These are phyloP conservation scores for Garrulus glandarius DNA, from an alignment of 2,797 vertebrate species.

Conservation along the genomic window DNA sequence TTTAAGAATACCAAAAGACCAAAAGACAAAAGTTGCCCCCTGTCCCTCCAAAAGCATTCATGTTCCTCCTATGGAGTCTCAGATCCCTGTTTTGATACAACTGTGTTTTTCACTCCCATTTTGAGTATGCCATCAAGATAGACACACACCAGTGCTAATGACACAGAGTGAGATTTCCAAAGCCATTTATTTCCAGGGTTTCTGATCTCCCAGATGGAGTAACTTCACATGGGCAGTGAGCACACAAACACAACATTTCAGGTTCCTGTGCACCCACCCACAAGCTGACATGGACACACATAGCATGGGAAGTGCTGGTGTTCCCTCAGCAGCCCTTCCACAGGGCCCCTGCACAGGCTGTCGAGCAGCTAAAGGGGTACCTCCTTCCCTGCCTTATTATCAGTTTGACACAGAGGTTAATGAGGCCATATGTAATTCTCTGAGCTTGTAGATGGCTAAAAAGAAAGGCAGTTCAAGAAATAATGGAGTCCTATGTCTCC, in stretches of 20 bases:
- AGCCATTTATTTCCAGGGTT: neutral
- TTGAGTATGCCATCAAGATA: neutral
- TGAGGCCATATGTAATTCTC: neutral
- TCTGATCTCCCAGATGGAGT: neutral
- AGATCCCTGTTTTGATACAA: neutral
- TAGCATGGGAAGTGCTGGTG: fast-evolving
- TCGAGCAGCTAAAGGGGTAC: neutral
- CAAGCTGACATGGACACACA: fast-evolving
- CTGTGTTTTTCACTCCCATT: neutral
- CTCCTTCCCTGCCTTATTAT: neutral
- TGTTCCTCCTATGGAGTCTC: neutral
- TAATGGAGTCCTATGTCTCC: neutral
- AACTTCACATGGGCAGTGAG: neutral
- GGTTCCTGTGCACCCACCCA: neutral
- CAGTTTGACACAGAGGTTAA: constrained; percentile 6
- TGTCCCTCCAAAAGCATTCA: neutral
- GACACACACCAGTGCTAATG: neutral
- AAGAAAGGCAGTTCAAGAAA: neutral
- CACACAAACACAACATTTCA: neutral
- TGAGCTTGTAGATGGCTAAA: neutral
- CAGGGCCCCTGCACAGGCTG: neutral
- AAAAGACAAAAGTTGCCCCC: neutral
- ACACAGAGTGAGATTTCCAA: neutral
- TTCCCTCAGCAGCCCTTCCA: neutral
- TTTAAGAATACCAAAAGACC: neutral